Evolutionary conservation across 2,797 vertebrate genomes (phyloP).

Genomic region (Momotus momota): DNA sequence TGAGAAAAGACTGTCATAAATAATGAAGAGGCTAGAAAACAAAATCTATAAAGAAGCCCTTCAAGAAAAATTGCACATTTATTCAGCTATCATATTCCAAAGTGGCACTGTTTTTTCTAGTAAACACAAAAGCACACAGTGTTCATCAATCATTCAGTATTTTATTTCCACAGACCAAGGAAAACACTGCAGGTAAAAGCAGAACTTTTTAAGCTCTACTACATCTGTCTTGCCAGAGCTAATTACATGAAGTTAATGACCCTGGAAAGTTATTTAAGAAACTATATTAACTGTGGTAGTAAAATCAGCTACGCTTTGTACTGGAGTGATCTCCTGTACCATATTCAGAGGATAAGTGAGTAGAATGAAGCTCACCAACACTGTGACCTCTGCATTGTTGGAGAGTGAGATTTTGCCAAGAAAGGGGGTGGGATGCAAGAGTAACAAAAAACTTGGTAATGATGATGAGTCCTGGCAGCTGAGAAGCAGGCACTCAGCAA

Average conservation of each 20-base stretch:
- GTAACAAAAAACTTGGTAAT: background rate
- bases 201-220: background rate
- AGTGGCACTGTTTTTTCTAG: background rate
- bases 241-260: conserved; percentile 8
- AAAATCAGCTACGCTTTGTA: background rate
- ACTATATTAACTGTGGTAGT: background rate
- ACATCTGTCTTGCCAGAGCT: background rate
- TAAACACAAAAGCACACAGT: background rate
- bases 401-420: background rate
- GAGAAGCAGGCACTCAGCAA: background rate
- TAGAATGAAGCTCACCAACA: background rate
- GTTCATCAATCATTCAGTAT: conserved; percentile 22
- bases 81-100: conserved; percentile 21
- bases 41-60: background rate
- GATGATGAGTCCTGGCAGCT: background rate
- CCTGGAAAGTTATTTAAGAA: background rate
- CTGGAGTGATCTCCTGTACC: background rate
- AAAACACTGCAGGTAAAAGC: conserved; percentile 6
- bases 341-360: background rate
- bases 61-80: conserved; percentile 32
- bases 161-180: background rate
- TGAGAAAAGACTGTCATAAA: background rate
- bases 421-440: background rate
- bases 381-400: background rate
- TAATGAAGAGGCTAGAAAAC: background rate